Base-by-base conservation (phyloP, 2,797 vertebrate genomes). In the Eulemur rubriventer region DNA sequence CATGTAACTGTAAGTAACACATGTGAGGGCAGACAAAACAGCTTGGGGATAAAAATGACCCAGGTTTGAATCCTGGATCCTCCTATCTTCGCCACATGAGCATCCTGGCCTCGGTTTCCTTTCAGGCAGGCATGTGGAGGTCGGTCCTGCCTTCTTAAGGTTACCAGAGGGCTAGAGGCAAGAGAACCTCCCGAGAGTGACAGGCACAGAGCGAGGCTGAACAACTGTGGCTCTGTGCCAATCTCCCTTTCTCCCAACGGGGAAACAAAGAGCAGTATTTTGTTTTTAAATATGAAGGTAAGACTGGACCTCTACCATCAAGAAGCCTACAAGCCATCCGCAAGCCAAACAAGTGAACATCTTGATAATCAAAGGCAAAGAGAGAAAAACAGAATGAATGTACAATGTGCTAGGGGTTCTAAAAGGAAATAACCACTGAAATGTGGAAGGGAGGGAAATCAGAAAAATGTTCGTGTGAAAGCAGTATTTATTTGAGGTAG, bases 351-450 rank as follows among this genome's bases (percentile, higher is more conserved):
- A 52, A 18, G 65, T 43, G 16, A 65, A 76, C 13, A 82, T 67
- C 61, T 82, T 59, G 79, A 78, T 80, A 80, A 83, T 61, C 70
- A 89, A 65, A 91, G 17, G 18, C 55, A 91, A 73, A 93, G 75
- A 78, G 46, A 91, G 35, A 65, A 67, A 94, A 65, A 67, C 17
- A 89, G 41, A 91, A 79, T 73, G 24, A 95, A 91, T 9, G 12
- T 33, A 48, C 38, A 86, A 80, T 43, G 63, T 52, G 63, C 20
- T 50, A 38, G 30, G 38, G 30, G 33, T 6, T 26, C 55, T 46
- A 95, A 84, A 79, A 14, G 75, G 52, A 82, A 95, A 59, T 52
- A 81, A 70, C 35, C 57, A 70, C 12, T 73, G 48, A 90, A 69
- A 89, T 79, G 57, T 46, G 18, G n/a, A 85, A 76, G 22, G 4